Percentiles rank a stretch among this genome's conserved stretches.
Conservation (phyloP, 2,113 vertebrate species). For the Tapirus terrestris region DNA sequence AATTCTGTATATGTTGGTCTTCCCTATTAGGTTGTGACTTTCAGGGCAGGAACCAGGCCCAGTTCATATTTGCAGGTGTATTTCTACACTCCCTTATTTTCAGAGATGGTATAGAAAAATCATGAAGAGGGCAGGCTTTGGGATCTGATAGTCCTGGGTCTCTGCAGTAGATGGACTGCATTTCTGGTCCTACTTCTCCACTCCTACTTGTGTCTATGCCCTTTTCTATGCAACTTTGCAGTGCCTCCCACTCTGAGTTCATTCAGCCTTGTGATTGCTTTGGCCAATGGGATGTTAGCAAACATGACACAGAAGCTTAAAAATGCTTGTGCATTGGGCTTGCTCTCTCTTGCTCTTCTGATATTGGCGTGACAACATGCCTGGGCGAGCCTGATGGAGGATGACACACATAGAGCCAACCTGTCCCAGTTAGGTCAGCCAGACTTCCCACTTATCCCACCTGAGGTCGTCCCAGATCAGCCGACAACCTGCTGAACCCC, state of each 20-base stretch:
- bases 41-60: background rate
- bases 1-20: background rate
- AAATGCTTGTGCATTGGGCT: background rate
- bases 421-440: background rate
- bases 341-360: background rate
- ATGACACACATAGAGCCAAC: background rate
- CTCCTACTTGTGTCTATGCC: background rate
- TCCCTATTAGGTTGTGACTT: background rate
- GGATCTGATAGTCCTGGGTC: background rate
- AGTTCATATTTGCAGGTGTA: background rate
- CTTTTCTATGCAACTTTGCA: background rate
- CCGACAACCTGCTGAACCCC: background rate
- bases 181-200: background rate
- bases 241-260: background rate
- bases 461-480: background rate
- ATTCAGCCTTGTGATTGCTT: background rate
- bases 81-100: background rate
- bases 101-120: background rate
- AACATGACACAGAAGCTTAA: background rate
- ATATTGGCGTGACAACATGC: background rate
- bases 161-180: background rate
- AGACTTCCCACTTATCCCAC: background rate
- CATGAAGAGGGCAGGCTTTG: background rate
- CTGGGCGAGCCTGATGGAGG: background rate
- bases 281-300: background rate